Evolutionary conservation across 2,888 invertebrate genomes (phyloP).

Genomic region (Stenichneumon culpator): DNA sequence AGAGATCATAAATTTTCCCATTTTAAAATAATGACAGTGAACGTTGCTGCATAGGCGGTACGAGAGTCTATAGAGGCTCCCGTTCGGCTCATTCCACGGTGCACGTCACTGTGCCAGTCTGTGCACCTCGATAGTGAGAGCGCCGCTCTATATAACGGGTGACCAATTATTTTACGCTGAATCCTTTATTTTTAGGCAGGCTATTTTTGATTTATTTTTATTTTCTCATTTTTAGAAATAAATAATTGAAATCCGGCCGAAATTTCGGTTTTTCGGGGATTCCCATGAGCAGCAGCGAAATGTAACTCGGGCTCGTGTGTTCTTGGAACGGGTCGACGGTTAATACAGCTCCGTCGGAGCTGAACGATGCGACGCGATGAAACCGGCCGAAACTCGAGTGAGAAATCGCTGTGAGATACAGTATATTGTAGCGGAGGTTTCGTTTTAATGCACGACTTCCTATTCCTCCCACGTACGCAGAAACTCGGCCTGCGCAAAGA

Average conservation of each 20-base stretch:
- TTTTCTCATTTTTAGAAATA: neutral
- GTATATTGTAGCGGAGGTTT: slow-evolving; percentile 72
- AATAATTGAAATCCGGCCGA: no score
- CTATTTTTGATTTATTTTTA: slow-evolving; percentile 16
- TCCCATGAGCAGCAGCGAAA: neutral
- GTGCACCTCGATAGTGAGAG: slow-evolving; percentile 66
- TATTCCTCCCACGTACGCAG: slow-evolving; percentile 81
- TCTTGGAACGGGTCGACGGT: neutral
- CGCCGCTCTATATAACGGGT: slow-evolving; percentile 59
- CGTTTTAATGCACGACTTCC: slow-evolving; percentile 81
- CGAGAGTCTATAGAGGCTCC: slow-evolving; percentile 2
- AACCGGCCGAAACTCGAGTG: slow-evolving; percentile 38
- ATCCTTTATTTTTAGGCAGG: neutral
- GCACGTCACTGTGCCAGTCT: slow-evolving; percentile 64
- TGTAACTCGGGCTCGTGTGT: neutral
- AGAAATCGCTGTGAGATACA: slow-evolving; percentile 35
- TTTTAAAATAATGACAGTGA: slow-evolving; percentile 65
- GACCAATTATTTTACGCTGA: neutral
- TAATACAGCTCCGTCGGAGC: neutral
- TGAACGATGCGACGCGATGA: slow-evolving; percentile 35
- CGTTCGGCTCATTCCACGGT: slow-evolving; percentile 57
- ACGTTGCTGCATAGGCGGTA: slow-evolving; percentile 21
- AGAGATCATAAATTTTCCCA: slow-evolving; percentile 66
- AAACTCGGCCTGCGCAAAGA: slow-evolving; percentile 75
- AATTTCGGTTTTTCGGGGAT: neutral